phyloP scores from a whole-genome alignment of 2,113 vertebrate genomes.

The Pungitius pungitius region DNA sequence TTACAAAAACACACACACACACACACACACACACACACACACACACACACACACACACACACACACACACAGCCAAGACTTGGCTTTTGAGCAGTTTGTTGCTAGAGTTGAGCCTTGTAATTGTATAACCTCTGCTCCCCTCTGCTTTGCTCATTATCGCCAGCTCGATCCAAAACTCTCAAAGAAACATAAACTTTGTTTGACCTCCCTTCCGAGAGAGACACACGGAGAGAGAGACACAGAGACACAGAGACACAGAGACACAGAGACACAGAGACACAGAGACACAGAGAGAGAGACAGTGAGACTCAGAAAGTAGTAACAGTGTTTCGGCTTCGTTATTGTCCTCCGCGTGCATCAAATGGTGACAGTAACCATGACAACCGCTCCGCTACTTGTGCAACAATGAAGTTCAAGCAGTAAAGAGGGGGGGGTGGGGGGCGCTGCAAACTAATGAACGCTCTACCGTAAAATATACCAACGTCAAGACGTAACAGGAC shows the following conservation, averaged over 20 bases:
- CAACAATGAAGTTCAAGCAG: slow-evolving; percentile 45
- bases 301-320: too few relatives aligned
- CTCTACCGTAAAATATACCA: slow-evolving; percentile 27
- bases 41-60: slow-evolving; percentile 45
- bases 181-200: slow-evolving; percentile 72
- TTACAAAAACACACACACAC: slow-evolving; percentile 41
- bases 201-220: slow-evolving; percentile 68
- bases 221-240: slow-evolving; percentile 6
- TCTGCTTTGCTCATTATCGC: slow-evolving; percentile 69
- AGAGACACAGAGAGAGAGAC: slow-evolving; percentile 29
- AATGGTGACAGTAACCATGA: slow-evolving; percentile 52
- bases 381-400: slow-evolving; percentile 34
- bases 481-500: slow-evolving; percentile 19
- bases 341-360: slow-evolving; percentile 1
- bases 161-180: slow-evolving; percentile 59
- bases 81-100: slow-evolving; percentile 72
- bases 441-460: slow-evolving; percentile 12
- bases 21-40: slow-evolving; percentile 39
- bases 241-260: too few relatives aligned
- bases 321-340: too few relatives aligned
- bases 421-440: slow-evolving; percentile 4
- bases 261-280: too few relatives aligned
- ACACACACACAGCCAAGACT: slow-evolving; percentile 47
- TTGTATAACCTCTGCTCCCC: slow-evolving; percentile 72
- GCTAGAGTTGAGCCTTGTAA: slow-evolving; percentile 73